These are phyloP conservation scores for Apeltes quadracus DNA, from an alignment of 2,113 vertebrate genomes.

Conservation along the genomic window DNA sequence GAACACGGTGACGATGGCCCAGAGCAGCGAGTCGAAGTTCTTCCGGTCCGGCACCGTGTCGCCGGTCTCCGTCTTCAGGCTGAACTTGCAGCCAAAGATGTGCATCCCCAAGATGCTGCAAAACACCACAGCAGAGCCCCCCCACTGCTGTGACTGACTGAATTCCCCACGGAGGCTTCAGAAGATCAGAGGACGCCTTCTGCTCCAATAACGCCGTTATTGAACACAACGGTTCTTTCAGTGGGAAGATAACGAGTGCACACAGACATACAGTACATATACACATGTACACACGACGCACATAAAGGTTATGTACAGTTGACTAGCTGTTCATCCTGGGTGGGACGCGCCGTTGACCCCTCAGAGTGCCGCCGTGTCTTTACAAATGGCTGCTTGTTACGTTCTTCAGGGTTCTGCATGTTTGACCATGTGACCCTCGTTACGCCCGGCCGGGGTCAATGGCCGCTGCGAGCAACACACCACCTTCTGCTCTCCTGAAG, in stretches of 20 bases:
- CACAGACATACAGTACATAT: too few species aligned
- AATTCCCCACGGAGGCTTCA: neutral
- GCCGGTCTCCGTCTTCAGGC: conserved; percentile 91
- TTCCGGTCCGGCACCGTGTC: conserved; percentile 96
- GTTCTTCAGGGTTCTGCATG: conserved; percentile 30
- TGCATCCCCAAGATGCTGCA: conserved; percentile 97
- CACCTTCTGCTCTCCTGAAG: conserved; percentile 8
- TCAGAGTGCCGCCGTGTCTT: conserved; percentile 1
- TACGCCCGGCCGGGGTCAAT: conserved; percentile 36
- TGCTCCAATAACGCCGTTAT: too few species aligned
- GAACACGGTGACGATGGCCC: conserved; percentile 98
- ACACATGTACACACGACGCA: too few species aligned
- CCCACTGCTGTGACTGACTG: neutral
- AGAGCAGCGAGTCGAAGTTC: conserved; percentile 97
- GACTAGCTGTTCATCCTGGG: too few species aligned
- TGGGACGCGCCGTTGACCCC: too few species aligned
- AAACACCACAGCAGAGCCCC: conserved; percentile 30
- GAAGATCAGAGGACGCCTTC: neutral
- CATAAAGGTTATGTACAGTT: too few species aligned
- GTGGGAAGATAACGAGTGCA: too few species aligned
- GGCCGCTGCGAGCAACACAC: neutral
- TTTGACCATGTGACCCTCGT: conserved; percentile 32
- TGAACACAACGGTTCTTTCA: too few species aligned
- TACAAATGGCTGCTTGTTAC: conserved; percentile 9
- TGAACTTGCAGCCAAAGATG: conserved; percentile 99